Conservation (phyloP, 2,797 vertebrate genomes). For the Glyptemys insculpta region DNA sequence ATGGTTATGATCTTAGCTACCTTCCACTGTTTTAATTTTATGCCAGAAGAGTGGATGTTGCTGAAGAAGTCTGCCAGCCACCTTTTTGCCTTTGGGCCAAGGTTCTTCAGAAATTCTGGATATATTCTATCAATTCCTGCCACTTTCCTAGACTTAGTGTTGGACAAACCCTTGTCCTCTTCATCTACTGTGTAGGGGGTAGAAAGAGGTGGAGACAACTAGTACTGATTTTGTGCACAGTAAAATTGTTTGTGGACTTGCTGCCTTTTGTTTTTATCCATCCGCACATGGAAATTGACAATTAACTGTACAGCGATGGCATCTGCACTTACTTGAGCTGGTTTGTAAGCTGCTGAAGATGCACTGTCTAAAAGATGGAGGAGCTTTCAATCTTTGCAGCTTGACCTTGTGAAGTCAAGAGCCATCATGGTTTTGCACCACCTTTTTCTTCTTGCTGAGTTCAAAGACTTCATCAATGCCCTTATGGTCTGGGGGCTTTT, state of each 20-base stretch:
- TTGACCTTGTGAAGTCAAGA: background rate
- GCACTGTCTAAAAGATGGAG: background rate
- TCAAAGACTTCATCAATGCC: background rate
- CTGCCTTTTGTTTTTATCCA: background rate
- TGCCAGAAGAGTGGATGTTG: background rate
- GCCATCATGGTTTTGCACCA: background rate
- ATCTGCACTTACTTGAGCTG: background rate
- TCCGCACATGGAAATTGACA: background rate
- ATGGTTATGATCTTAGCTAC: no score
- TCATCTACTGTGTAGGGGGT: background rate
- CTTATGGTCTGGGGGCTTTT: background rate
- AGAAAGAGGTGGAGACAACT: background rate
- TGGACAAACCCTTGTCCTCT: background rate
- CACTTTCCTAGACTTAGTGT: background rate
- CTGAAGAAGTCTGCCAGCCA: background rate
- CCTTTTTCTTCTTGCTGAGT: background rate
- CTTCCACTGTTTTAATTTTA: no score
- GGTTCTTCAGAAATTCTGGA: background rate
- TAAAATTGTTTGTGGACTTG: background rate
- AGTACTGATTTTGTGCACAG: background rate
- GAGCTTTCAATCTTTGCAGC: background rate
- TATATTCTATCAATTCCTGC: background rate
- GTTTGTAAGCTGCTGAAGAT: background rate
- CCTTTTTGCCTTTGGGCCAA: background rate
- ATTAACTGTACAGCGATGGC: background rate